Evolutionary conservation across 2,113 vertebrate species (phyloP).

Genomic region (Cariama cristata): DNA sequence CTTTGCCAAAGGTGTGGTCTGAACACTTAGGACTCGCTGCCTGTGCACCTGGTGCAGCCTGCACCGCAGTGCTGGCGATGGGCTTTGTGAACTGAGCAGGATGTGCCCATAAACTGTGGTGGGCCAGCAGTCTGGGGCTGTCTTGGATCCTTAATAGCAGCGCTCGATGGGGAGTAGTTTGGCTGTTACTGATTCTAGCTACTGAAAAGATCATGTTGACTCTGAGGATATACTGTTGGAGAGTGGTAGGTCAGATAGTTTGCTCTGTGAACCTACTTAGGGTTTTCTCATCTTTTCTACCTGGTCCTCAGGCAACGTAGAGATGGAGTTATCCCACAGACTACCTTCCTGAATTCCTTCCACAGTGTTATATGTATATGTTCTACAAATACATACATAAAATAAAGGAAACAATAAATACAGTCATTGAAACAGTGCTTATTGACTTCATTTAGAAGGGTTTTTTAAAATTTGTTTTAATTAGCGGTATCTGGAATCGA

Average conservation of each 20-base stretch:
- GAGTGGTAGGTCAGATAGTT: background rate
- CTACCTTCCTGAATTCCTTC: background rate
- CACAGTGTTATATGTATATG: background rate
- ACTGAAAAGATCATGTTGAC: background rate
- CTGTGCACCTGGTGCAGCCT: background rate
- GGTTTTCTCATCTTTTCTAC: background rate
- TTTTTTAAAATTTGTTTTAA: background rate
- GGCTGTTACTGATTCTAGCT: background rate
- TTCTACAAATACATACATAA: background rate
- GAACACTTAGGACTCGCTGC: background rate
- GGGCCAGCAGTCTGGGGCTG: background rate
- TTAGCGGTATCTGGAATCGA: background rate
- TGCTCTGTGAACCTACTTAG: background rate
- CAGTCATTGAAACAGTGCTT: background rate
- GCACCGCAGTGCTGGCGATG: background rate
- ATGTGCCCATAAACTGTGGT: background rate
- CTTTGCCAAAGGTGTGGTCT: background rate
- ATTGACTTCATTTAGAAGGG: background rate
- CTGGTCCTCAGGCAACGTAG: background rate
- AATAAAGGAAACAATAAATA: background rate
- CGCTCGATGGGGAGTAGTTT: background rate
- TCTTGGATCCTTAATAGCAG: background rate
- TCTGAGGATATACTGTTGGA: rapidly evolving
- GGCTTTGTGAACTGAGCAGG: background rate
- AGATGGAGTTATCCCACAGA: background rate